phyloP scores from a whole-genome alignment of 2,888 invertebrate genomes.

The Plagodis pulveraria region DNA sequence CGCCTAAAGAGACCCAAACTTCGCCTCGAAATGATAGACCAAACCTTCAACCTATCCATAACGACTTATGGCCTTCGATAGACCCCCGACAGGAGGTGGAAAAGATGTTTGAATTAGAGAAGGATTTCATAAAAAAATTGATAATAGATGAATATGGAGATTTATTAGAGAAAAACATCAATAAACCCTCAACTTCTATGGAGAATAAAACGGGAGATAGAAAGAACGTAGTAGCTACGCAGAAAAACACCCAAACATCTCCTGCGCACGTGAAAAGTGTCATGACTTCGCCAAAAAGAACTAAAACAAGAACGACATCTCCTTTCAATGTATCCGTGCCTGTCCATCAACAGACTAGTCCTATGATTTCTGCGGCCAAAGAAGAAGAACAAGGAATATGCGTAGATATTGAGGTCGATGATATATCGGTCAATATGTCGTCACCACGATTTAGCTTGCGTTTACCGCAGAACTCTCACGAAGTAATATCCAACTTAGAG shows the following conservation, averaged over 20 bases:
- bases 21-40: slow-evolving; percentile 61
- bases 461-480: slow-evolving; percentile 66
- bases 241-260: slow-evolving; percentile 79
- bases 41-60: slow-evolving; percentile 67
- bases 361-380: slow-evolving; percentile 51
- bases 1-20: slow-evolving; percentile 77
- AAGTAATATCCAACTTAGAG: slow-evolving; percentile 64
- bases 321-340: slow-evolving; percentile 58
- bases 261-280: slow-evolving; percentile 72
- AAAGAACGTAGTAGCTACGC: slow-evolving; percentile 58
- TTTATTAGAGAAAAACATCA: slow-evolving; percentile 64
- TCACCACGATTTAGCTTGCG: slow-evolving; percentile 75
- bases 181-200: slow-evolving; percentile 69
- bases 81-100: slow-evolving; percentile 69
- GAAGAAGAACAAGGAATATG: slow-evolving; percentile 51
- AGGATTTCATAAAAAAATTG: slow-evolving; percentile 74
- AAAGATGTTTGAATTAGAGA: slow-evolving; percentile 72
- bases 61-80: slow-evolving; percentile 68
- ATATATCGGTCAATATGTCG: slow-evolving; percentile 72
- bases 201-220: slow-evolving; percentile 40
- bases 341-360: slow-evolving; percentile 71
- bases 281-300: slow-evolving; percentile 77
- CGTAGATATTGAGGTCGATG: slow-evolving; percentile 55
- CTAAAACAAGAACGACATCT: slow-evolving; percentile 76
- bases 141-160: slow-evolving; percentile 76